These are phyloP conservation scores for Ispidina picta DNA, from an alignment of 2,797 vertebrate genomes.

Conservation along the genomic window DNA sequence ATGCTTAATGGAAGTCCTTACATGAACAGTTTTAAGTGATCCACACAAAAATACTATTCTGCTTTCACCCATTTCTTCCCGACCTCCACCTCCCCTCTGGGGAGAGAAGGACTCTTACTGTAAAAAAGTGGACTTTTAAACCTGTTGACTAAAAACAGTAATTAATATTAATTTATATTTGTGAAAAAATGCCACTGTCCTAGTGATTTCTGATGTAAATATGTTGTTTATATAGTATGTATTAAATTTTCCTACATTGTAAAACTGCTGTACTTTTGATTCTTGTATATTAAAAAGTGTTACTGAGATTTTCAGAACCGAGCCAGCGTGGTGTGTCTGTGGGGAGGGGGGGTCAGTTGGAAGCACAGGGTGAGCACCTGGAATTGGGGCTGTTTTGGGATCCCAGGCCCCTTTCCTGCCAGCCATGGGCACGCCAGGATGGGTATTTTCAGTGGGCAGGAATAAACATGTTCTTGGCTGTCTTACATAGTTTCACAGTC, in stretches of 20 bases:
- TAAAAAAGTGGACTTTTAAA: conserved; percentile 79
- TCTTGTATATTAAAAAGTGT: conserved; percentile 82
- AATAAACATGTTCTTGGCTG: not conserved
- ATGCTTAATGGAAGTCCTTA: not conserved
- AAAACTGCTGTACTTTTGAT: conserved; percentile 83
- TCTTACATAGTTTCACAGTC: not conserved
- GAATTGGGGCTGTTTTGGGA: fast-evolving
- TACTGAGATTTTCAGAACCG: conserved; percentile 74
- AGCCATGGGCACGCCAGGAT: not conserved
- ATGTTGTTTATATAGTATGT: conserved; percentile 97
- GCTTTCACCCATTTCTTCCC: conserved; percentile 61
- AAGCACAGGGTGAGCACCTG: fast-evolving
- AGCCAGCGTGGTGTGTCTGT: not conserved
- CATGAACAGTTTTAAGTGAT: not conserved
- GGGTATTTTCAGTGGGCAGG: not conserved
- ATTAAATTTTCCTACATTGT: conserved; percentile 99
- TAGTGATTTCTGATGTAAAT: conserved; percentile 96
- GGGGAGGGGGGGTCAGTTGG: not conserved
- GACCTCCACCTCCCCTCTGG: conserved; percentile 11
- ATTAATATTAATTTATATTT: conserved; percentile 98
- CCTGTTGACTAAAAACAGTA: conserved; percentile 79
- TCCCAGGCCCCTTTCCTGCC: not conserved
- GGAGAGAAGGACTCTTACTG: conserved; percentile 73
- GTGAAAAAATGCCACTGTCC: conserved; percentile 92
- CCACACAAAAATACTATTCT: conserved; percentile 54